Base-by-base conservation (phyloP, 2,888 invertebrate genomes). In the Notocelia uddmanniana region DNA sequence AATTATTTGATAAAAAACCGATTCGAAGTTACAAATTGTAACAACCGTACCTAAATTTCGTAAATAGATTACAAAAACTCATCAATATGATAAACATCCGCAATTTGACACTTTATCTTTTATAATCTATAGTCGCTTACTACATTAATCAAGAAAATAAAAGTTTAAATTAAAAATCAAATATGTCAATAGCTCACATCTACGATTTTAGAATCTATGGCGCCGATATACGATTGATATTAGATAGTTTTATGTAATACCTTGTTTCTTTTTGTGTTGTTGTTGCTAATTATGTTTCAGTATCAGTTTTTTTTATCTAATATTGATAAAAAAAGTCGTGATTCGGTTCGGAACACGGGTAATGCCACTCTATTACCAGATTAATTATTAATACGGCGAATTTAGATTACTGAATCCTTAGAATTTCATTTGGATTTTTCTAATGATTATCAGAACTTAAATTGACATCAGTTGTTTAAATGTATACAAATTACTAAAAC, bases 361-460 rank as follows among this genome's bases (percentile, higher is more conserved):
- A 64, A 64, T 64, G 54, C 64, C 37, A n/a, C n/a, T 69, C 64
- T 69, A 48, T 64, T 60, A 69, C 72, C 68, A 74, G 74, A 76
- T 76, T 76, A 74, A 73, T 57, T 67, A 18, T 57, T 60, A 63
- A 72, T 69, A 31, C 52, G 62, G 64, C 68, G 73, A 58, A 68
- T 62, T 67, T 72, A 57, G 31, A 52, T 64, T n/a, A n/a, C n/a
- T n/a, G n/a, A n/a, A n/a, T n/a, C n/a, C n/a, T n/a, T n/a, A n/a
- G n/a, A n/a, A n/a, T n/a, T n/a, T n/a, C n/a, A n/a, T n/a, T n/a
- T n/a, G n/a, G n/a, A n/a, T n/a, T n/a, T n/a, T n/a, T n/a, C n/a
- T n/a, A n/a, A n/a, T n/a, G n/a, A n/a, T n/a, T n/a, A n/a, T 60
- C 52, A 52, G 50, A 21, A 34, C 21, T 63, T 31, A 52, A 31